phyloP scores from a whole-genome alignment of 2,888 invertebrate species.

The Drosophila mimetica region DNA sequence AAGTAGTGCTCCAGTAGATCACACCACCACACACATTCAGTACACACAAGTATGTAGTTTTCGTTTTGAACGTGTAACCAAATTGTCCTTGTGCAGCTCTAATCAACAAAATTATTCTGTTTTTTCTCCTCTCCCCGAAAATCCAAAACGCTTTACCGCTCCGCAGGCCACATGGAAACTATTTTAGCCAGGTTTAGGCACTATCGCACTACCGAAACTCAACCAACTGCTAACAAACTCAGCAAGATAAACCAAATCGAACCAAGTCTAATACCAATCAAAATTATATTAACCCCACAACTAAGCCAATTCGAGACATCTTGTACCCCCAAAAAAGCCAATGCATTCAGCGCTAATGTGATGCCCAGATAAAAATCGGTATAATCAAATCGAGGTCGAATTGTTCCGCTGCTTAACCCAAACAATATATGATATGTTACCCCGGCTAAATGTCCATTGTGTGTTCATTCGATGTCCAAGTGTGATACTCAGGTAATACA shows the following conservation, averaged over 20 bases:
- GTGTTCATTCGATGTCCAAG: conserved; percentile 65
- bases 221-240: conserved; percentile 30
- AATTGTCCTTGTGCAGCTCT: conserved; percentile 54
- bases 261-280: conserved; percentile 45
- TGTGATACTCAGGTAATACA: conserved; percentile 62
- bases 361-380: conserved; percentile 52
- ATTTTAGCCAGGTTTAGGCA: conserved; percentile 78
- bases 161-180: conserved; percentile 83
- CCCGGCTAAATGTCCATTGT: conserved; percentile 45
- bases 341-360: conserved; percentile 59
- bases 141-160: conserved; percentile 59
- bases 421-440: conserved; percentile 41
- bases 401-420: conserved; percentile 63
- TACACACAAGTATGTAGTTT: conserved; percentile 60
- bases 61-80: conserved; percentile 58
- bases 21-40: conserved; percentile 39
- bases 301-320: conserved; percentile 71
- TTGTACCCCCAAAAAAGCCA: conserved; percentile 48
- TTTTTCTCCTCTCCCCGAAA: conserved; percentile 57
- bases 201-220: conserved; percentile 39
- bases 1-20: conserved; percentile 41
- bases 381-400: conserved; percentile 51
- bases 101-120: conserved; percentile 65
- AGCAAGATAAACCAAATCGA: conserved; percentile 46
- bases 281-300: conserved; percentile 69